Evolutionary conservation across 1,140 invertebrate genomes (phyloP).

Genomic region (Drosophila chauvacae): DNA sequence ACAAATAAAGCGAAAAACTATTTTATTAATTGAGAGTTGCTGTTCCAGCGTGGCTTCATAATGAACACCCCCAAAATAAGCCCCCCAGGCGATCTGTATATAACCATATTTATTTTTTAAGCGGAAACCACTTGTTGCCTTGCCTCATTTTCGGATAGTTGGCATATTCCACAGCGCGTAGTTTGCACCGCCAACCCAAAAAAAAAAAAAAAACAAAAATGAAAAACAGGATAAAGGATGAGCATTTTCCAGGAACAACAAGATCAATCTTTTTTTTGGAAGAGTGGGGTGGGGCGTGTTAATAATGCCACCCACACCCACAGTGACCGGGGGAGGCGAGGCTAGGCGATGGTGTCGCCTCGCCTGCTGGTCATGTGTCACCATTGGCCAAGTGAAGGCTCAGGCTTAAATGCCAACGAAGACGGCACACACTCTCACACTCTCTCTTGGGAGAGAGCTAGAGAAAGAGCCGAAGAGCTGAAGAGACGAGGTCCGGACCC

Average conservation of each 20-base stretch:
- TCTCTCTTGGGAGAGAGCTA: conserved; percentile 17
- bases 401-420: conserved; percentile 40
- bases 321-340: conserved; percentile 1
- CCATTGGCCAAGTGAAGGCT: conserved; percentile 69
- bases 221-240: conserved; percentile 6
- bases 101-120: neutral
- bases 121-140: conserved; percentile 25
- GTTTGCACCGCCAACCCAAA: neutral
- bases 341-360: conserved; percentile 10
- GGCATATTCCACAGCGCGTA: conserved; percentile 2
- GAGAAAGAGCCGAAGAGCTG: conserved; percentile 2
- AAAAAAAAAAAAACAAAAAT: neutral
- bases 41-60: neutral
- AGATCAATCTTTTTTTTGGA: neutral
- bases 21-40: neutral
- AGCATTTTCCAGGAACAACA: neutral
- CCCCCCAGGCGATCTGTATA: neutral
- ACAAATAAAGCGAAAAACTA: neutral
- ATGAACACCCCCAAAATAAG: neutral
- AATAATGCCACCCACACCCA: conserved; percentile 12
- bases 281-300: neutral
- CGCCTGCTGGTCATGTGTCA: conserved; percentile 62
- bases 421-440: conserved; percentile 35
- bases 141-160: conserved; percentile 24
- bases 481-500: neutral